Evolutionary conservation across 2,113 vertebrate genomes (phyloP), one percentile per base, ranked within the genome.

Genomic region (Galbula dea): DNA sequence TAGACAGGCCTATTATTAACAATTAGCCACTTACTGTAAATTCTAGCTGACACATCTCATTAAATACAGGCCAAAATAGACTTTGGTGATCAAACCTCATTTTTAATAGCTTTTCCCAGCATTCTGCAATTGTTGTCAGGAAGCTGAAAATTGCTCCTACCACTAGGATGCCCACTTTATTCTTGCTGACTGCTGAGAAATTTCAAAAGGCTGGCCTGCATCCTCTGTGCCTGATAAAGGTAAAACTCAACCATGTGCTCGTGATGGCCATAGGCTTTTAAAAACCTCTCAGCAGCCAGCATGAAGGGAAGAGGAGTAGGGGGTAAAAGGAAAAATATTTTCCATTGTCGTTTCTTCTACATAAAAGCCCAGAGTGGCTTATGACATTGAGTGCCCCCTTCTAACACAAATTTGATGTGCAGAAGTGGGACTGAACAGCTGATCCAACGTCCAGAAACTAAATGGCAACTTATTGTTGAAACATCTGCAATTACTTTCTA

Each of bases 11-110:
- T 95, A 93, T 96, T 96, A 96, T 97, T 97, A 97, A 96, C 95
- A 96, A 97, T 97, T 97, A 97, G 93, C 92, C 96, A 96, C 92
- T 97, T 96, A 97, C 88, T 95, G 95, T 96, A 97, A 96, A 94
- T 96, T 97, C 88, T 94, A 88, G 94, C 88, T 93, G 94, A 95
- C 94, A 96, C 77, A 89, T 92, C 95, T 96, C 93, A 97, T 97
- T 97, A 97, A 94, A 88, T 93, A 90, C 83, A 90, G 77, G 95
- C 92, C 95, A 94, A 90, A 97, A 97, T 86, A 95, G 95, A 93
- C 82, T 90, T 94, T 66, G 69, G 94, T 95, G 94, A 96, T 93
- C 66, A 22, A 96, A 96, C 86, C 75, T 97, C 94, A 94, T 95
- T 96, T 96, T 96, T 95, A 96, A 97, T 94, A 96, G 96, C 95